Conservation (phyloP, 92 coral and sea anemone genomes). For the Palythoa caribaeorum region DNA sequence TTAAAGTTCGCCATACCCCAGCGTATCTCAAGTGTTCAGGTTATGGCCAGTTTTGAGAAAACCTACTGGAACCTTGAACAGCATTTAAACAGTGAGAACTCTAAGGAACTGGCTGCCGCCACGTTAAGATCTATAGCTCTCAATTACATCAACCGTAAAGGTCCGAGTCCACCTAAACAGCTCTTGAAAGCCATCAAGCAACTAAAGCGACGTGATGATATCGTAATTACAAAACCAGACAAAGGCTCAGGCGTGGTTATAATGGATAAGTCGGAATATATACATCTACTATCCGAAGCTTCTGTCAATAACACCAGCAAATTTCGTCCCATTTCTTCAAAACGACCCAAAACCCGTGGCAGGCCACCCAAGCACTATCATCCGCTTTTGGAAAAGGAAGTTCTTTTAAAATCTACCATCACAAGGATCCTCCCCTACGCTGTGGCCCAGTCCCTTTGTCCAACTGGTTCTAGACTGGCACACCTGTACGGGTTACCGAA, state of each 20-base stretch:
- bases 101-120: conserved; percentile 38
- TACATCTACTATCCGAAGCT: conserved; percentile 26
- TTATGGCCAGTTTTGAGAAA: not conserved
- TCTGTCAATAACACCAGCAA: no score
- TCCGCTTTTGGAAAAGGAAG: conserved; percentile 10
- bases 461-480: conserved; percentile 2
- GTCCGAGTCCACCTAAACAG: conserved; percentile 39
- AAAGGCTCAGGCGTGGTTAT: no score
- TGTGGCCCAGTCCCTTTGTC: conserved; percentile 9
- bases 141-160: conserved; percentile 47
- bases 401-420: not conserved
- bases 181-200: conserved; percentile 27
- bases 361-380: not conserved
- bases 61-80: no score
- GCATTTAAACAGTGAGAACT: no score
- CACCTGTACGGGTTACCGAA: no score
- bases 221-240: not conserved
- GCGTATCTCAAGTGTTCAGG: not conserved
- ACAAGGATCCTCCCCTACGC: not conserved
- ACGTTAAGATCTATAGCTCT: conserved; percentile 52
- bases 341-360: conserved; percentile 5
- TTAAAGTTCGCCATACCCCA: not conserved
- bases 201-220: conserved; percentile 9
- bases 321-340: conserved; percentile 6
- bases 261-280: not conserved